Evolutionary conservation across 2,113 vertebrate species (phyloP), one percentile per base, ranked within the genome.

Genomic region (Pluvialis apricaria): DNA sequence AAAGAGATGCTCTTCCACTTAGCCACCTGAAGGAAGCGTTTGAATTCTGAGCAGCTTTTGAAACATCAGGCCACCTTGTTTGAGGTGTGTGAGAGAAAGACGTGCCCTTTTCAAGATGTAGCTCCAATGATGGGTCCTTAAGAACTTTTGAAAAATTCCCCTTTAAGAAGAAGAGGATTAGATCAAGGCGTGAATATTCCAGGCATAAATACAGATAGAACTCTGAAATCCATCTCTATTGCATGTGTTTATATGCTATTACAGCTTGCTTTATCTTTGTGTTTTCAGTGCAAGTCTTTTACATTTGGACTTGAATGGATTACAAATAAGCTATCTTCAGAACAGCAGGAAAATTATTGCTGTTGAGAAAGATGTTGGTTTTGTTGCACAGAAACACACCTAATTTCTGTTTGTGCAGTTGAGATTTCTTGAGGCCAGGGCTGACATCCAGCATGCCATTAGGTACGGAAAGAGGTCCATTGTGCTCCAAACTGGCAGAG

Each of bases 21-120:
- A 92, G 82, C 78, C 78, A 94, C 75, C 70, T 0, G 49, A 95
- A 97, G 87, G 92, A 96, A 97, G 75, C 2, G 82, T 95, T 97
- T 96, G 97, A 97, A 95, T 95, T 95, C 95, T 78, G 66, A 96
- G 78, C 73, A 94, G 94, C 95, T 97, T 97, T 97, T 96, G 89
- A 95, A 96, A 96, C 94, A 95, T 96, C 96, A 97, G 95, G 95
- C 92, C 92, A 94, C 94, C 95, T 97, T 95, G 87, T 95, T 97
- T 96, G 95, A 97, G 95, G 89, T 62, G 62, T 89, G 66, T 2
- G n/a, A 96, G 94, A 92, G 87, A 94, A 95, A 96, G 89, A 94
- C 0, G 51, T 92, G 92, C 81, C 91, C 89, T 96, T 97, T 97
- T 92, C 96, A 96, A 95, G 95, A 94, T 57, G 82, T 36, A 87